These are phyloP conservation scores for Brevipalpus yothersi DNA, from an alignment of 1,140 invertebrate species.

Conservation along the genomic window DNA sequence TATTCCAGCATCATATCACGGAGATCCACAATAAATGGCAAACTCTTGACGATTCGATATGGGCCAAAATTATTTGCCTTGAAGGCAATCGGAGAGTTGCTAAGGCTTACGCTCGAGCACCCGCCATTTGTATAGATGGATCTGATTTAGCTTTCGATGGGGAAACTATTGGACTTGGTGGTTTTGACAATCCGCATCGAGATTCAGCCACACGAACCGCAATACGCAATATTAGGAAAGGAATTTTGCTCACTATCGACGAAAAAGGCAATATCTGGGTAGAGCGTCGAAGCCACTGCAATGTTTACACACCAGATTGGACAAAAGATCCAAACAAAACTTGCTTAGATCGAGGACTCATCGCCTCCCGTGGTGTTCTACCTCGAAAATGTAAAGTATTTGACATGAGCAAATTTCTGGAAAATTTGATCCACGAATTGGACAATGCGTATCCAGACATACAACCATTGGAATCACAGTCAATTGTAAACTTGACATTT, in stretches of 20 bases:
- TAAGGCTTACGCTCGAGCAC: slow-evolving; percentile 76
- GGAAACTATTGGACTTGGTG: slow-evolving; percentile 44
- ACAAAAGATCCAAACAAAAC: slow-evolving; percentile 29
- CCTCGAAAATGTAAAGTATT: slow-evolving; percentile 49
- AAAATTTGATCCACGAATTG: slow-evolving; percentile 56
- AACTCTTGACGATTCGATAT: slow-evolving; percentile 87
- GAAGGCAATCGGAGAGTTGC: slow-evolving; percentile 74
- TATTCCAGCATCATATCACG: slow-evolving; percentile 66
- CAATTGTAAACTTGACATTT: slow-evolving; percentile 63
- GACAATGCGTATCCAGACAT: slow-evolving; percentile 56
- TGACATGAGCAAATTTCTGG: slow-evolving; percentile 77
- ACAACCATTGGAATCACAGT: slow-evolving; percentile 59
- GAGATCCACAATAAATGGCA: slow-evolving; percentile 85
- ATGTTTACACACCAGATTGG: slow-evolving; percentile 41
- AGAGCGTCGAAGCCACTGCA: slow-evolving; percentile 63
- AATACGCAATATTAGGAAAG: slow-evolving; percentile 52
- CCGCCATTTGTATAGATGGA: slow-evolving; percentile 80
- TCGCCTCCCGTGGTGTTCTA: too few species aligned
- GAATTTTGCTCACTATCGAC: slow-evolving; percentile 76
- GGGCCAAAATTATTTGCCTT: slow-evolving; percentile 87
- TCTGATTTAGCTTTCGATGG: slow-evolving; percentile 86
- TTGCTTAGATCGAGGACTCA: too few species aligned
- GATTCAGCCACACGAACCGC: slow-evolving; percentile 71
- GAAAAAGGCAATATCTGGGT: slow-evolving; percentile 77
- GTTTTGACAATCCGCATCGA: slow-evolving; percentile 79